Evolutionary conservation across 2,888 invertebrate genomes (phyloP).

Genomic region (Epinotia nisella): DNA sequence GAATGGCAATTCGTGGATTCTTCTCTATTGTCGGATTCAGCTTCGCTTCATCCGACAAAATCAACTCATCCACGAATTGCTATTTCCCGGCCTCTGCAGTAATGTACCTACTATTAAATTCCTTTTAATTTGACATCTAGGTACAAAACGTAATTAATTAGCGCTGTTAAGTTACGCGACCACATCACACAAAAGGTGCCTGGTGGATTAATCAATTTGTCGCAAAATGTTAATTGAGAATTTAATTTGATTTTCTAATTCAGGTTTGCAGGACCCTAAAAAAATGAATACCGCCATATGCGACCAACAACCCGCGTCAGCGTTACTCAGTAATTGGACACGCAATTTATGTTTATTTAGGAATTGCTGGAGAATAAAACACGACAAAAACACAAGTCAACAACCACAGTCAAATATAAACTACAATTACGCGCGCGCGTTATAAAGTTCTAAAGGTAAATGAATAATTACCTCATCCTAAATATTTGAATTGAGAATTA

Average conservation of each 20-base stretch:
- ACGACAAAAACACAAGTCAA: constrained; percentile 21
- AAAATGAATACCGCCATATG: constrained; percentile 35
- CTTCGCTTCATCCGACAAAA: no score
- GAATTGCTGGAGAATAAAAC: constrained; percentile 20
- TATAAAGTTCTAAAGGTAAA: constrained; percentile 2
- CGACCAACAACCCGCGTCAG: constrained; percentile 31
- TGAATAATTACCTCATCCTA: not conserved
- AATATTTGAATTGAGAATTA: constrained; percentile 13
- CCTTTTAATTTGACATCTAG: no score
- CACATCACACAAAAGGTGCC: not conserved
- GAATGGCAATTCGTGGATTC: no score
- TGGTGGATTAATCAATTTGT: not conserved
- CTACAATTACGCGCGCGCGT: not conserved
- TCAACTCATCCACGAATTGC: no score
- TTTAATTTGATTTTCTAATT: constrained; percentile 26
- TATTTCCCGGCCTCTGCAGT: no score
- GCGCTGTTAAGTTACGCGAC: not conserved
- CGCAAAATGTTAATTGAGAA: not conserved
- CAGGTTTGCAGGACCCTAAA: constrained; percentile 20
- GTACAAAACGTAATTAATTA: constrained; percentile 4
- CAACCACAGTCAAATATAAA: constrained; percentile 2
- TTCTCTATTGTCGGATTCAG: no score
- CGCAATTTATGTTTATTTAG: constrained; percentile 41
- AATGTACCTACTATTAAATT: no score
- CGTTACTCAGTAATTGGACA: constrained; percentile 39